Percentiles rank a stretch among this genome's conserved stretches.
These are phyloP conservation scores for Xenopus laevis DNA, from an alignment of 2,113 vertebrate species.

Conservation along the genomic window DNA sequence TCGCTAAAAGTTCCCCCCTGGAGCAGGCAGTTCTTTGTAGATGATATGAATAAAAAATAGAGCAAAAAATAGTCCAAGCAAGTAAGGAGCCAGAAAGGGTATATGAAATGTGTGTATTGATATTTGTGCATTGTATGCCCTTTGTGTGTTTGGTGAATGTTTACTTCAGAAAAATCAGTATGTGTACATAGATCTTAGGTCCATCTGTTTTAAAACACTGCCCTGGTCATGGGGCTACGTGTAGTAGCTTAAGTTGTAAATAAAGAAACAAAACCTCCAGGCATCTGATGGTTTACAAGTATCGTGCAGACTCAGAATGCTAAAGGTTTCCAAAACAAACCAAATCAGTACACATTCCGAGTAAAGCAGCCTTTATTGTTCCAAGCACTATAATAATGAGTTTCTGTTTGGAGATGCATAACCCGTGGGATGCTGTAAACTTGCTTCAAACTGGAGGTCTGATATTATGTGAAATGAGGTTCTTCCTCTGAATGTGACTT, in stretches of 20 bases:
- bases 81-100: no score
- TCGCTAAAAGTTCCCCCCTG: no score
- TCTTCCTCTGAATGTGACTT: slow-evolving; percentile 76
- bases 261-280: neutral
- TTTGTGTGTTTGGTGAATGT: no score
- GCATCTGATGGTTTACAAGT: neutral
- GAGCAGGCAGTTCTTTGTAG: no score
- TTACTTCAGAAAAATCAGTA: no score
- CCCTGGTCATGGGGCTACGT: neutral
- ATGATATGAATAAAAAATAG: no score
- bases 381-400: slow-evolving; percentile 51
- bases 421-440: slow-evolving; percentile 59
- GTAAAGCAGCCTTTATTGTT: slow-evolving; percentile 53
- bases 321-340: neutral
- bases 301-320: neutral
- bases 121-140: no score
- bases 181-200: no score
- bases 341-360: slow-evolving; percentile 33
- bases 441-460: slow-evolving; percentile 63
- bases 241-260: slow-evolving; percentile 3
- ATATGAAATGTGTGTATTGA: no score
- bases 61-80: no score
- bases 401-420: slow-evolving; percentile 62
- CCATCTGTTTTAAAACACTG: neutral
- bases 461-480: slow-evolving; percentile 71